Percentiles rank a stretch among this genome's conserved stretches.
Evolutionary conservation across 2,797 vertebrate species (phyloP).

Genomic region (Thaleichthys pacificus): DNA sequence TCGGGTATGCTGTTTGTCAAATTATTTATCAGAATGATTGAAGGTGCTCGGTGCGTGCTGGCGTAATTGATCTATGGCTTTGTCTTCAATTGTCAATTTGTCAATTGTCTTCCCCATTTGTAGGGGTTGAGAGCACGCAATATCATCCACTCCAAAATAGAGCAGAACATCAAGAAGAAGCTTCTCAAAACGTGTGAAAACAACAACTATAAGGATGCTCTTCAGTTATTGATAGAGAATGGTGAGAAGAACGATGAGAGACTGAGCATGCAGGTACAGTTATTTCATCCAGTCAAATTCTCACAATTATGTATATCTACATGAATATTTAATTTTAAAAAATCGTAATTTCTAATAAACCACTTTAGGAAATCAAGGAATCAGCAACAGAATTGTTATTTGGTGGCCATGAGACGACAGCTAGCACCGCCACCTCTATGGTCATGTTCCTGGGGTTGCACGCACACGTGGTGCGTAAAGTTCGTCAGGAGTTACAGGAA

Average conservation of each 20-base stretch:
- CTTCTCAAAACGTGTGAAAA: constrained; percentile 58
- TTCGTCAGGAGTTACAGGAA: constrained; percentile 76
- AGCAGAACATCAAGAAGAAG: constrained; percentile 80
- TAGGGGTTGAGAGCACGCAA: constrained; percentile 80
- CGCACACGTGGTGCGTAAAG: constrained; percentile 72
- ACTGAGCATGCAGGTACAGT: constrained; percentile 78
- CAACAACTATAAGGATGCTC: constrained; percentile 67
- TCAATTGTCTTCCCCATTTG: constrained; percentile 1
- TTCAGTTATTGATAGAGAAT: constrained; percentile 82
- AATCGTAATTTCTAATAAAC: neutral
- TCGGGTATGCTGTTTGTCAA: constrained; percentile 65
- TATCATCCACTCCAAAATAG: constrained; percentile 81
- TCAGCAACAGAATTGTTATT: constrained; percentile 83
- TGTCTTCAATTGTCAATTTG: too few species aligned
- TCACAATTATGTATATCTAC: neutral
- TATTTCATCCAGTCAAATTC: neutral
- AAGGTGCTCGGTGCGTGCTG: neutral
- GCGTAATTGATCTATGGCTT: neutral
- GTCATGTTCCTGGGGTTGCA: constrained; percentile 79
- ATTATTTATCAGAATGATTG: neutral
- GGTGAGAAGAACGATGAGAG: constrained; percentile 69
- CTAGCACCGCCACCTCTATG: constrained; percentile 82
- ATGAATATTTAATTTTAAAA: neutral
- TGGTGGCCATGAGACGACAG: constrained; percentile 81
- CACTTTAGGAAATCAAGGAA: constrained; percentile 76